A percentile compares a stretch with the other conserved stretches of the same genome.
Evolutionary conservation across 2,113 vertebrate species (phyloP).

Genomic region (Ailuropoda melanoleuca): DNA sequence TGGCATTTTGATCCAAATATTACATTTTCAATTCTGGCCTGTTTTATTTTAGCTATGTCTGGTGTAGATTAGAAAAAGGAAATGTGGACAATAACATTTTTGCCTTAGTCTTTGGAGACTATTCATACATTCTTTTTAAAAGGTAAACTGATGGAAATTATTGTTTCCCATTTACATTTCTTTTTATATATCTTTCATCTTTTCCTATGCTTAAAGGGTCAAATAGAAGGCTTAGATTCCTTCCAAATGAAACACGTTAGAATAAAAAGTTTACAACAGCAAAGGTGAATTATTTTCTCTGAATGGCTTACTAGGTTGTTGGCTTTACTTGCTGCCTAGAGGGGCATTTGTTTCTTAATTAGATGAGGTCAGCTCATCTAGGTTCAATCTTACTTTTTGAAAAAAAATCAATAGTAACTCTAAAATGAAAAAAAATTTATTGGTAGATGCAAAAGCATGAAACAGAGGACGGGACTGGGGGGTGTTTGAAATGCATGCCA

Average conservation of each 20-base stretch:
- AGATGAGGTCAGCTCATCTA: slow-evolving; percentile 28
- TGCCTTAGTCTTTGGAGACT: slow-evolving; percentile 32
- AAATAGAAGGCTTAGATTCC: not conserved
- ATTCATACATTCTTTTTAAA: slow-evolving; percentile 15
- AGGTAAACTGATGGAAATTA: slow-evolving; percentile 3
- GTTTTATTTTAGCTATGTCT: slow-evolving; percentile 24
- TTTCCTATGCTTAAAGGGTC: not conserved
- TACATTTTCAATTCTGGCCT: not conserved
- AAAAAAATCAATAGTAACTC: slow-evolving; percentile 32
- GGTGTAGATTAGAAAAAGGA: slow-evolving; percentile 29
- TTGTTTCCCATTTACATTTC: slow-evolving; percentile 17
- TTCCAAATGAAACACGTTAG: not conserved
- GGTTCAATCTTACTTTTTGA: not conserved
- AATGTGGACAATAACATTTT: not conserved
- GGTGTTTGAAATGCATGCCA: not conserved
- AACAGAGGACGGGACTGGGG: not conserved
- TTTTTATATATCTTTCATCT: not conserved
- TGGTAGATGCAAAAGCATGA: not conserved
- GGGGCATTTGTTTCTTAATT: slow-evolving; percentile 46
- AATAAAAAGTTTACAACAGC: slow-evolving; percentile 1
- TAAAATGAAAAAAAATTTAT: slow-evolving; percentile 34
- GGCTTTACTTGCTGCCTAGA: not conserved
- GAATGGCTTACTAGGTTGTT: not conserved
- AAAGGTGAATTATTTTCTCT: slow-evolving; percentile 18
- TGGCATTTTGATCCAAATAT: slow-evolving; percentile 13